Evolutionary conservation across 1,140 invertebrate species (phyloP), one percentile per base, ranked within the genome.

Genomic region (Triops cancriformis): DNA sequence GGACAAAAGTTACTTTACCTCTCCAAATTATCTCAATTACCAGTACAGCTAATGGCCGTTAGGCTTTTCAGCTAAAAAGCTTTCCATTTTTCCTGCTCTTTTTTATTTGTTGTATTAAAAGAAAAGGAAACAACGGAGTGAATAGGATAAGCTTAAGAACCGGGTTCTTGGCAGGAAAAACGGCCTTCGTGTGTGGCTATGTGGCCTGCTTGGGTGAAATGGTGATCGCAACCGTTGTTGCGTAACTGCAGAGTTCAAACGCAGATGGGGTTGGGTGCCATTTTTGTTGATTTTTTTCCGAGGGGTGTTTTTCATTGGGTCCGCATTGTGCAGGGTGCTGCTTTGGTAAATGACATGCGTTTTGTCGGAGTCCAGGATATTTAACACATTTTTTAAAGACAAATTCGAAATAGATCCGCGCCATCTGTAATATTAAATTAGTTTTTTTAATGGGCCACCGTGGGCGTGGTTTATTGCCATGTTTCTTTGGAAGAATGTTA

Each of bases 251-350:
- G 23, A 64, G 51, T 23, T 64, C 18, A 23, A 64, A 64, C 51
- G 51, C 51, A 64, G 51, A 64, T 64, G 51, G 51, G 51, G 51
- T 64, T 64, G 51, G 51, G 7, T 64, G 18, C 51, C 51, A n/a
- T 64, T 64, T 64, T 64, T 64, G 23, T 64, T 23, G 51, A 23
- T n/a, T 64, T 64, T 64, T 64, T 64, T 64, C 9, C 0, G 51
- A 23, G 18, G 51, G 23, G 51, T 18, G 51, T 18, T 64, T 64
- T 23, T 64, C 18, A 37, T 64, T 14, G 18, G 18, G 23, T 64
- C n/a, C 51, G 18, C 23, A n/a, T 64, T 64, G 51, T 64, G 14
- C 23, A 18, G 51, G 23, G 23, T 23, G 23, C 18, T 64, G 14
- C 11, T 18, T 64, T 18, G 51, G 51, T 18, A 1, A 1, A 23